A percentile compares a stretch with the other conserved stretches of the same genome.
phyloP scores from a whole-genome alignment of 2,113 vertebrate genomes.

The Pangasianodon hypophthalmus region DNA sequence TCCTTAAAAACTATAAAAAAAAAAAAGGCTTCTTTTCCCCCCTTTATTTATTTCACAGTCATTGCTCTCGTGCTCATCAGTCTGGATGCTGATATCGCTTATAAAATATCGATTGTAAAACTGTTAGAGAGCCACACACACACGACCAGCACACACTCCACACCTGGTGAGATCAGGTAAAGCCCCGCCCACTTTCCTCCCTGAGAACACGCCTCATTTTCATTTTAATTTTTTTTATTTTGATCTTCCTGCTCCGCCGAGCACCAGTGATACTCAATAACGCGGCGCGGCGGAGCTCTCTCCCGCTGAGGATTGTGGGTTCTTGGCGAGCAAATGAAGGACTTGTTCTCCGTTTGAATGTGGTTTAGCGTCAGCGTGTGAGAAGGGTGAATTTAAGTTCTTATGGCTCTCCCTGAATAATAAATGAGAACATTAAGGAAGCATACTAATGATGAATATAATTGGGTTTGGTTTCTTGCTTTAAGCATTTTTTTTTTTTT shows the following conservation, averaged over 20 bases:
- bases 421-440: constrained; percentile 78
- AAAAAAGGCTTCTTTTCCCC: too few relatives aligned
- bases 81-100: too few relatives aligned
- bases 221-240: constrained; percentile 47
- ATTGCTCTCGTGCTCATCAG: too few relatives aligned
- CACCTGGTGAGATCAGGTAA: constrained; percentile 55
- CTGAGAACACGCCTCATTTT: constrained; percentile 65
- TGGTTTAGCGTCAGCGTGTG: constrained; percentile 61
- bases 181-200: background rate
- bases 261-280: constrained; percentile 73
- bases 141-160: constrained; percentile 54
- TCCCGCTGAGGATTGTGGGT: constrained; percentile 63
- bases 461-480: constrained; percentile 69
- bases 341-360: constrained; percentile 65
- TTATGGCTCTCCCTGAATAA: constrained; percentile 64
- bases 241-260: constrained; percentile 69
- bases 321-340: constrained; percentile 65
- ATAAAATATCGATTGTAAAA: background rate
- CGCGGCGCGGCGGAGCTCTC: constrained; percentile 61
- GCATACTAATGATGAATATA: constrained; percentile 76
- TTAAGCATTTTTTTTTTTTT: constrained; percentile 43
- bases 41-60: too few relatives aligned
- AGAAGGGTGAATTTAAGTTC: constrained; percentile 54
- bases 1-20: too few relatives aligned
- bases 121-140: too few relatives aligned